These are phyloP conservation scores for Meles meles DNA, from an alignment of 2,113 vertebrate species.

Conservation along the genomic window DNA sequence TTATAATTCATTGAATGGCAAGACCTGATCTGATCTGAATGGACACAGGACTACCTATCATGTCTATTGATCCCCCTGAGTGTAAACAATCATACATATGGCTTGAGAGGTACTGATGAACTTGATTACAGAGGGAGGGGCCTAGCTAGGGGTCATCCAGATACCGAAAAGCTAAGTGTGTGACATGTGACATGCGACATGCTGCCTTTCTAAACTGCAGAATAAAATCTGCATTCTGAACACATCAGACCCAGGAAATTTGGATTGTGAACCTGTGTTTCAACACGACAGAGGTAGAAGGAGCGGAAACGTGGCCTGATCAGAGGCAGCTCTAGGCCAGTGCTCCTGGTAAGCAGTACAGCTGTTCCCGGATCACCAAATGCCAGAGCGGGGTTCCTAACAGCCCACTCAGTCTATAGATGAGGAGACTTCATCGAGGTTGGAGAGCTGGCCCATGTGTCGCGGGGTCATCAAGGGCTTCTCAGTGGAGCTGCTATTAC, in stretches of 20 bases:
- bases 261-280: neutral
- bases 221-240: neutral
- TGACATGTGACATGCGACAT: neutral
- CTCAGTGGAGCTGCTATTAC: neutral
- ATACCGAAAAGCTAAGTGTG: neutral
- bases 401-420: neutral
- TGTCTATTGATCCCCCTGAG: neutral
- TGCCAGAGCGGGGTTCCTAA: too few species aligned
- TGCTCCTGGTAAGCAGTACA: neutral
- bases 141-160: neutral
- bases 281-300: neutral
- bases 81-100: neutral
- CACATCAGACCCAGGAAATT: neutral
- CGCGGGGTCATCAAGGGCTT: neutral
- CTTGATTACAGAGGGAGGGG: neutral
- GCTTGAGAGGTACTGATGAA: neutral
- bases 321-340: rapidly evolving
- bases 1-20: neutral
- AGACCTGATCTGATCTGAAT: neutral
- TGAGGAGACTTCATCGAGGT: neutral
- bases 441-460: neutral
- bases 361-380: neutral
- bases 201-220: neutral
- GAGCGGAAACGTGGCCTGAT: neutral
- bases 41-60: neutral